Conservation (phyloP, 2,113 vertebrate species). For the Tragelaphus buxtoni region DNA sequence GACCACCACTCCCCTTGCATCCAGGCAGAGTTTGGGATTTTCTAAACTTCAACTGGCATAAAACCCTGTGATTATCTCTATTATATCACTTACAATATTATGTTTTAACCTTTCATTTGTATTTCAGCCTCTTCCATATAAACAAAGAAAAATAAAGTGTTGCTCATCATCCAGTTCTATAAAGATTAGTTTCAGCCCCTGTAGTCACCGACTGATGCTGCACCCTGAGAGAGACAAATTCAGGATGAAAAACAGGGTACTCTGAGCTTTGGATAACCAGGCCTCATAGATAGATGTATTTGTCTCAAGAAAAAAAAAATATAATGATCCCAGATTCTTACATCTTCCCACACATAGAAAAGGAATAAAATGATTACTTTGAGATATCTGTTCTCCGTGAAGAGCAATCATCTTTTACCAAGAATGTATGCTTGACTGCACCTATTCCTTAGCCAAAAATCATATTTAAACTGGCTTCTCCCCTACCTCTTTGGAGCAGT, state of each 20-base stretch:
- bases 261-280: not conserved
- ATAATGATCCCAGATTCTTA: not conserved
- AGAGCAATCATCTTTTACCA: not conserved
- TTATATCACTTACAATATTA: not conserved
- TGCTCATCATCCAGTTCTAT: not conserved
- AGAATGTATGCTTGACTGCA: not conserved
- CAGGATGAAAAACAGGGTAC: not conserved
- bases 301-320: not conserved
- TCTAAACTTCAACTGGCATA: not conserved
- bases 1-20: not conserved
- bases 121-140: not conserved
- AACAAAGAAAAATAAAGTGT: not conserved
- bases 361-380: not conserved
- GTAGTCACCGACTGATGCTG: not conserved
- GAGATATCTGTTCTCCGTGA: not conserved
- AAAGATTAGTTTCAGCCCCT: not conserved
- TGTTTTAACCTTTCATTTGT: slow-evolving; percentile 2
- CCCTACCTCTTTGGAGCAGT: not conserved
- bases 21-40: not conserved
- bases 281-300: not conserved
- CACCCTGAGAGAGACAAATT: not conserved
- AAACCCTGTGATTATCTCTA: not conserved
- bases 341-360: not conserved
- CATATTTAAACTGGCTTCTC: not conserved
- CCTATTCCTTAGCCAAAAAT: not conserved